These are phyloP conservation scores for Heteromyza rotundicornis DNA, from an alignment of 2,888 invertebrate species.

Conservation along the genomic window DNA sequence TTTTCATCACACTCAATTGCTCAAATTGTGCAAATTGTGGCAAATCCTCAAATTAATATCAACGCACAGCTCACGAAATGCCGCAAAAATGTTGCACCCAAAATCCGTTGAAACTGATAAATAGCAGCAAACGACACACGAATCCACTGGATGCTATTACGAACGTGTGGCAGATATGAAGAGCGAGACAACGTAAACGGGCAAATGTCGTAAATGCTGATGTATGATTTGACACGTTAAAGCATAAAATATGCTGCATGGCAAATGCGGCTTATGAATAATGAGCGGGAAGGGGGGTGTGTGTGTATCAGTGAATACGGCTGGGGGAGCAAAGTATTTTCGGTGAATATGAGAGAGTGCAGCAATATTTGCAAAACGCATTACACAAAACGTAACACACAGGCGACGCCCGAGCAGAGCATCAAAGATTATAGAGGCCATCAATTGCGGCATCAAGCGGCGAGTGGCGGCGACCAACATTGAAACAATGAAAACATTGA, in stretches of 20 bases:
- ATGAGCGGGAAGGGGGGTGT: constrained; percentile 23
- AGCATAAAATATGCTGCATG: constrained; percentile 53
- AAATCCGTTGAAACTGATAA: constrained; percentile 3
- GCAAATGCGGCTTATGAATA: constrained; percentile 37
- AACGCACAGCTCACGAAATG: too few species aligned
- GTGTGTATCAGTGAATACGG: not conserved
- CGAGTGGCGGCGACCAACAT: too few species aligned
- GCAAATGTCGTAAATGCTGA: not conserved
- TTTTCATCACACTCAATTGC: too few species aligned
- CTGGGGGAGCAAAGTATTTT: too few species aligned
- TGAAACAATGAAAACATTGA: not conserved
- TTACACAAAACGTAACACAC: constrained; percentile 19
- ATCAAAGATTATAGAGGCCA: constrained; percentile 2
- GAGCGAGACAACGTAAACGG: not conserved
- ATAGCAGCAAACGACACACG: not conserved
- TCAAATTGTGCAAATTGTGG: too few species aligned
- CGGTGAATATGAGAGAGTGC: too few species aligned
- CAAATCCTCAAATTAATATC: too few species aligned
- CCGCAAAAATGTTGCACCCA: too few species aligned
- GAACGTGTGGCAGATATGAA: too few species aligned
- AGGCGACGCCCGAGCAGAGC: not conserved
- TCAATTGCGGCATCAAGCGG: constrained; percentile 3
- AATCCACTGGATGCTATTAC: not conserved
- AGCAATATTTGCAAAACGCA: constrained; percentile 34
- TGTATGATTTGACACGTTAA: constrained; percentile 53